Evolutionary conservation across 2,113 vertebrate species (phyloP).

Genomic region (Brevimyrus niger): DNA sequence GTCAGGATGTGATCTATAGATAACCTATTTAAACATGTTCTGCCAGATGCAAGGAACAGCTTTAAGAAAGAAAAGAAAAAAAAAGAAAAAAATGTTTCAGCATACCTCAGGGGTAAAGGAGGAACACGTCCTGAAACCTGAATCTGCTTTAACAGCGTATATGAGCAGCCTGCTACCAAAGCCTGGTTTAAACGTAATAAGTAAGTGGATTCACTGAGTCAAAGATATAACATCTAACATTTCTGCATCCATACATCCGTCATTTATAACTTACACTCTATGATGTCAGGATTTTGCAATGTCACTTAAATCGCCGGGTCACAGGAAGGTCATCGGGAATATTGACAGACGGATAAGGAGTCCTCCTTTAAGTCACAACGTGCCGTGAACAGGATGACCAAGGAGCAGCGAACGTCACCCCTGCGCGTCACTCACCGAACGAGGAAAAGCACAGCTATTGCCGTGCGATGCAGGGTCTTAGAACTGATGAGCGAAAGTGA

Average conservation of each 20-base stretch:
- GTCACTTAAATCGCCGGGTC: constrained; percentile 25
- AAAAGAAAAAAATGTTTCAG: background rate
- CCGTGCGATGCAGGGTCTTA: constrained; percentile 16
- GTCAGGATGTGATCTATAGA: background rate
- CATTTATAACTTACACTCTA: background rate
- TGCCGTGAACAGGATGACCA: constrained; percentile 20
- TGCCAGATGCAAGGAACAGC: background rate
- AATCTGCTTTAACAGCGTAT: background rate
- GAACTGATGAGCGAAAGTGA: background rate
- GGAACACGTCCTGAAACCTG: background rate
- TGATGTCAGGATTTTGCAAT: constrained; percentile 36
- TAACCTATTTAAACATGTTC: background rate
- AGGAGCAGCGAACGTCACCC: constrained; percentile 40
- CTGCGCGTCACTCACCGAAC: constrained; percentile 40
- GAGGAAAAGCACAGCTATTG: constrained; percentile 34
- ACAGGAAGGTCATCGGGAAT: constrained; percentile 30
- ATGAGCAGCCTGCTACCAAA: background rate
- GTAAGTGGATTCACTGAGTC: background rate
- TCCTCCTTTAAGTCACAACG: constrained; percentile 30
- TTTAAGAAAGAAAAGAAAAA: background rate
- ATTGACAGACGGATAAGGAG: constrained; percentile 45
- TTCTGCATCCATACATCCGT: background rate
- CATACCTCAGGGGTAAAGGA: background rate
- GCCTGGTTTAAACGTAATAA: background rate
- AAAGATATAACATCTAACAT: background rate